A percentile compares a stretch with the other conserved stretches of the same genome.
Evolutionary conservation across 92 coral and sea anemone species (phyloP).

Genomic region (Heteractis magnifica): DNA sequence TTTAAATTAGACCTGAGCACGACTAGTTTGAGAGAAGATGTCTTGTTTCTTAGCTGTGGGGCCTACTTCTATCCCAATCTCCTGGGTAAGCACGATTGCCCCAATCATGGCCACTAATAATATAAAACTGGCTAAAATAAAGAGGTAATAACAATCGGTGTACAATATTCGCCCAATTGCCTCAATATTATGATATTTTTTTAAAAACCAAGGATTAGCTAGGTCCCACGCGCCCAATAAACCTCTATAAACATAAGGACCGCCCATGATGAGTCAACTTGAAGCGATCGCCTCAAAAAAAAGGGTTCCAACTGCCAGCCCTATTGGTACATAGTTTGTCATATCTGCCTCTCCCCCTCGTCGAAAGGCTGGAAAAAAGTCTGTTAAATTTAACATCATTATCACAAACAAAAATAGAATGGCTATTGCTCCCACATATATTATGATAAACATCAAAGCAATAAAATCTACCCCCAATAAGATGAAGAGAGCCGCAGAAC

Average conservation of each 20-base stretch:
- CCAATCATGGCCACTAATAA: constrained; percentile 74
- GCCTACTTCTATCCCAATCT: constrained; percentile 64
- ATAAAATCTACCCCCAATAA: constrained; percentile 69
- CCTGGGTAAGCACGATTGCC: constrained; percentile 73
- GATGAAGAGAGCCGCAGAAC: constrained; percentile 70
- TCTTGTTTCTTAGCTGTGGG: constrained; percentile 73
- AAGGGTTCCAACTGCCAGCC: constrained; percentile 64
- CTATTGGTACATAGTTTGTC: constrained; percentile 77
- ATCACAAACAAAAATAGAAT: constrained; percentile 76
- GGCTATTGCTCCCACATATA: constrained; percentile 77
- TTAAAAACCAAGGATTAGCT: constrained; percentile 66
- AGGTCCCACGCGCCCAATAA: constrained; percentile 57
- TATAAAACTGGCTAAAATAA: constrained; percentile 69
- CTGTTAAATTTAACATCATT: constrained; percentile 75
- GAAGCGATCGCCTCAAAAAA: constrained; percentile 73
- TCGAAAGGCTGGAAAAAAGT: constrained; percentile 70
- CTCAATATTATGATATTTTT: constrained; percentile 51
- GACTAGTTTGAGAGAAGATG: constrained; percentile 73
- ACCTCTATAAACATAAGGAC: constrained; percentile 55
- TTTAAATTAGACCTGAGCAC: constrained; percentile 43
- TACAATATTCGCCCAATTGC: constrained; percentile 66
- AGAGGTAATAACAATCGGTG: constrained; percentile 63
- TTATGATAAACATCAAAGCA: constrained; percentile 69
- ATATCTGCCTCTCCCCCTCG: constrained; percentile 73
- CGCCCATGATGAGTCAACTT: constrained; percentile 69